phyloP scores from a whole-genome alignment of 2,888 invertebrate genomes.

The Noctua pronuba region DNA sequence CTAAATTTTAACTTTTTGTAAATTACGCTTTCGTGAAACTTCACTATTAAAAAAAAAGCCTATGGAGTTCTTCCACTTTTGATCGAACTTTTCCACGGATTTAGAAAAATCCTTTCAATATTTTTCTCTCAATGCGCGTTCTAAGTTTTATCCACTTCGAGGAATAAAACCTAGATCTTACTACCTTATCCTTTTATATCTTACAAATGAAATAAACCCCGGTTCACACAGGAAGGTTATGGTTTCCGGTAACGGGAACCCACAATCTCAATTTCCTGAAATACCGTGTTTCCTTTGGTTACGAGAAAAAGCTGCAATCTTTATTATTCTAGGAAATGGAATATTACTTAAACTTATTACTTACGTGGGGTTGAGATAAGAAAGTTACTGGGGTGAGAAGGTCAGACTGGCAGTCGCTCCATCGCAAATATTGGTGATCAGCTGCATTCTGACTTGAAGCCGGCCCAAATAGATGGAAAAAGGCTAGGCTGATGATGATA shows the following conservation, averaged over 20 bases:
- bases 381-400: neutral
- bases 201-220: slow-evolving; percentile 18
- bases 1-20: neutral
- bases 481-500: neutral
- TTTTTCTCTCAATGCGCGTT: neutral
- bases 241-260: slow-evolving; percentile 25
- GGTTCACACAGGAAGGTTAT: slow-evolving; percentile 4
- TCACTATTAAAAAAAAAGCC: too few species aligned
- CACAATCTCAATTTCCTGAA: slow-evolving; percentile 47
- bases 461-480: neutral
- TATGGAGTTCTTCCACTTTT: neutral
- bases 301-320: neutral
- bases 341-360: slow-evolving; percentile 1
- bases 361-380: neutral
- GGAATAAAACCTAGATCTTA: neutral
- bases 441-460: neutral
- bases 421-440: neutral
- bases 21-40: too few species aligned
- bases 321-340: slow-evolving; percentile 14
- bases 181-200: slow-evolving; percentile 6
- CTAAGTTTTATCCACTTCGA: neutral
- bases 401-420: neutral
- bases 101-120: neutral
- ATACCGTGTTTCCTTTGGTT: slow-evolving; percentile 6
- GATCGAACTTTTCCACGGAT: neutral